phyloP scores from a whole-genome alignment of 2,797 vertebrate species.

The Acrocephalus scirpaceus region DNA sequence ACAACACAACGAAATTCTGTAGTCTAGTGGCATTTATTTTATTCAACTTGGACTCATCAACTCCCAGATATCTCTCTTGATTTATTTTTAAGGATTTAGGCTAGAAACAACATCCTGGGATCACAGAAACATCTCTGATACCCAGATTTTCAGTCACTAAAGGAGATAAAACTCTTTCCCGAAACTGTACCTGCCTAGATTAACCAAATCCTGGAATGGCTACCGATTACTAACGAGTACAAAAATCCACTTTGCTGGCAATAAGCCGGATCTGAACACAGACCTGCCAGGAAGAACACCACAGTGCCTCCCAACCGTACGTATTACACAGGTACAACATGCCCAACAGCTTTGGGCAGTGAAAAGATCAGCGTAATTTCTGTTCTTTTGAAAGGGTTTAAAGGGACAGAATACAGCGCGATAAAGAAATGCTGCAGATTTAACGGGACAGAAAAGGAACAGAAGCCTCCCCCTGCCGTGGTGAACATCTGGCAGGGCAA shows the following conservation, averaged over 20 bases:
- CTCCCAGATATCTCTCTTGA: background rate
- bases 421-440: accelerated
- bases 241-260: accelerated
- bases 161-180: background rate
- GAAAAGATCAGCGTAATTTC: accelerated
- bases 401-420: accelerated
- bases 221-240: accelerated
- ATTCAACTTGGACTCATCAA: background rate
- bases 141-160: background rate
- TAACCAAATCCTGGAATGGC: background rate
- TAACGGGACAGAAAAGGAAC: no score
- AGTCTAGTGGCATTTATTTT: background rate
- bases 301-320: accelerated
- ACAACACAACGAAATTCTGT: background rate
- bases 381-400: accelerated
- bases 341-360: accelerated
- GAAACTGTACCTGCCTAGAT: accelerated
- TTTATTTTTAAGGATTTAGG: background rate
- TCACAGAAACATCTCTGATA: background rate
- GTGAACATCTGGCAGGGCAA: accelerated
- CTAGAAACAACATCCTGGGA: background rate
- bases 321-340: accelerated
- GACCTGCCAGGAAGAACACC: no score
- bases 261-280: accelerated
- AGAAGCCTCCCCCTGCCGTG: accelerated